phyloP scores from a whole-genome alignment of 2,113 vertebrate genomes.

The Plectropomus leopardus region DNA sequence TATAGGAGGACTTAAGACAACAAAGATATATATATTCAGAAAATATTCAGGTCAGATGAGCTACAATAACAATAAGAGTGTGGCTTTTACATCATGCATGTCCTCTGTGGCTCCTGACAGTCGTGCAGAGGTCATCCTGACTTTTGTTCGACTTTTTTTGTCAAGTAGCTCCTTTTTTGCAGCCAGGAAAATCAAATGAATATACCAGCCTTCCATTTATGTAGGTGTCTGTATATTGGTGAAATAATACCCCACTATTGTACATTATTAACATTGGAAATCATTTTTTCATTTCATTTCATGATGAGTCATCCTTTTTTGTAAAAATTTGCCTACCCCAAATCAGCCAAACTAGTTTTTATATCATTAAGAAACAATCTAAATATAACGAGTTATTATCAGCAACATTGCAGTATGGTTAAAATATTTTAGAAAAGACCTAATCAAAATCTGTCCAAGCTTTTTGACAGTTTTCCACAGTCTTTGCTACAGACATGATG shows the following conservation, averaged over 20 bases:
- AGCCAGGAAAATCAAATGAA: not conserved
- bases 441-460: no score
- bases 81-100: slow-evolving; percentile 41
- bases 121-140: not conserved
- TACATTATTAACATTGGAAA: not conserved
- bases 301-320: not conserved
- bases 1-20: slow-evolving; percentile 59
- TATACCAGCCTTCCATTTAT: not conserved
- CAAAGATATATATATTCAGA: slow-evolving; percentile 64
- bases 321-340: not conserved
- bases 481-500: not conserved
- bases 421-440: not conserved
- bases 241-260: not conserved
- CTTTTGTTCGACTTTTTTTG: slow-evolving; percentile 17
- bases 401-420: not conserved
- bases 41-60: slow-evolving; percentile 66
- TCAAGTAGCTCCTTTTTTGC: no score
- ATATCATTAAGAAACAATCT: not conserved
- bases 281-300: not conserved
- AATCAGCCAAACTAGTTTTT: not conserved
- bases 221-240: not conserved
- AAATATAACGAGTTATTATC: not conserved
- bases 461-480: no score
- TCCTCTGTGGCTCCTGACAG: not conserved
- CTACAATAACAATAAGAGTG: slow-evolving; percentile 44